A percentile compares a stretch with the other conserved stretches of the same genome.
Conservation (phyloP, 2,888 invertebrate species). For the Nomada hirtipes region DNA sequence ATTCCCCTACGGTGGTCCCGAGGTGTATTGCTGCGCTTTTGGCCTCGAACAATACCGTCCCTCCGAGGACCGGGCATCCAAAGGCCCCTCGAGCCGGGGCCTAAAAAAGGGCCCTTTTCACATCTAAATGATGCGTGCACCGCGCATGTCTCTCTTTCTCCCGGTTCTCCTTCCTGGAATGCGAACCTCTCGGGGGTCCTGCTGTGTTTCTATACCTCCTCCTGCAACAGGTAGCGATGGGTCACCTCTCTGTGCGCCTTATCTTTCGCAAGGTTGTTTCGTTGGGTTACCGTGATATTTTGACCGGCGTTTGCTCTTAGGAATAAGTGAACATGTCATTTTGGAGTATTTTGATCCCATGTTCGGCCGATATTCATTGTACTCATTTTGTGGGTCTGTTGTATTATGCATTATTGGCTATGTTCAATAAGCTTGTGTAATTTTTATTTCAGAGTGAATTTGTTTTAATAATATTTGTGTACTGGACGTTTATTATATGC, state of each 20-base stretch:
- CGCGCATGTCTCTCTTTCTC: constrained; percentile 48
- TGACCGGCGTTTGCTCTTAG: background rate
- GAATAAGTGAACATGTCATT: background rate
- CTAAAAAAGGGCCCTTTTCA: constrained; percentile 47
- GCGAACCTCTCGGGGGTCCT: constrained; percentile 60
- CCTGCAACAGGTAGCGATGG: constrained; percentile 62
- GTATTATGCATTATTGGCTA: no score
- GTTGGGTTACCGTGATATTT: constrained; percentile 18
- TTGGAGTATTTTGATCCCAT: background rate
- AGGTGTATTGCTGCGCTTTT: background rate
- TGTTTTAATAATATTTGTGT: no score
- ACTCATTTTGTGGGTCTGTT: background rate
- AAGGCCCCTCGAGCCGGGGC: constrained; percentile 34
- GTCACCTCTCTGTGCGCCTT: constrained; percentile 8
- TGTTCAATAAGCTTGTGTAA: no score
- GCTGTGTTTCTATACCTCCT: constrained; percentile 49
- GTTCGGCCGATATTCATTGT: background rate
- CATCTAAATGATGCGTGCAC: constrained; percentile 52
- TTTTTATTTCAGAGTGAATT: no score
- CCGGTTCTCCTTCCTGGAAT: constrained; percentile 58
- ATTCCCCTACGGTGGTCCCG: constrained; percentile 31
- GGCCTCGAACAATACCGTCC: constrained; percentile 52
- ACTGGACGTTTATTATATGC: no score
- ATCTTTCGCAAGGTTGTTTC: constrained; percentile 22
- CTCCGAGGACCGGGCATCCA: constrained; percentile 39